Percentiles rank a stretch among this genome's conserved stretches.
These are phyloP conservation scores for Mya arenaria DNA, from an alignment of 1,140 invertebrate species.

Conservation along the genomic window DNA sequence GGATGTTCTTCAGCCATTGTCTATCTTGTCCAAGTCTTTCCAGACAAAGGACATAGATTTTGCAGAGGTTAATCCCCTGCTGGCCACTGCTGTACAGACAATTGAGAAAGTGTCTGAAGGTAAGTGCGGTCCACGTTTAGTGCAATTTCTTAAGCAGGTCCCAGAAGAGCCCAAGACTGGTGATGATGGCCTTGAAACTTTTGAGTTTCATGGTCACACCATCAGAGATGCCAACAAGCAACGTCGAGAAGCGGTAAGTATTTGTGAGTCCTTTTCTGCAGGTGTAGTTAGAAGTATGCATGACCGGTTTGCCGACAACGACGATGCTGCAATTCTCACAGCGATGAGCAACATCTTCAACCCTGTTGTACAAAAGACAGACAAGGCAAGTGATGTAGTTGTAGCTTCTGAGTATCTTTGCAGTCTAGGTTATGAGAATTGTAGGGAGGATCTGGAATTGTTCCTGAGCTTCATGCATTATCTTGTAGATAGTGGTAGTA, in stretches of 20 bases:
- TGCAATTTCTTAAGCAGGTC: conserved; percentile 8
- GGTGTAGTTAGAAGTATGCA: conserved; percentile 28
- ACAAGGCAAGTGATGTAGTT: conserved; percentile 22
- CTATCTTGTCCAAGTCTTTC: conserved; percentile 19
- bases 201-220: conserved; percentile 31
- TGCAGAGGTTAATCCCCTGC: conserved; percentile 10
- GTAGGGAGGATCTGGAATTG: not conserved
- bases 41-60: conserved; percentile 33
- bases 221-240: conserved; percentile 19
- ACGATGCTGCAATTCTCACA: conserved; percentile 9
- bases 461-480: not conserved
- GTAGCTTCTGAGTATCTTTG: not conserved
- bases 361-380: conserved; percentile 4
- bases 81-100: not conserved
- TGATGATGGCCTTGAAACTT: conserved; percentile 28
- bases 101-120: conserved; percentile 1
- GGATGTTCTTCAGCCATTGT: conserved; percentile 11
- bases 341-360: conserved; percentile 8
- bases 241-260: conserved; percentile 11
- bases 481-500: not conserved
- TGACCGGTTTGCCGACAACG: conserved; percentile 33
- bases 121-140: not conserved
- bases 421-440: conserved; percentile 5
- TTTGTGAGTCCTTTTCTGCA: conserved; percentile 3
- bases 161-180: conserved; percentile 32